A percentile compares a stretch with the other conserved stretches of the same genome.
These are phyloP conservation scores for Mactromeris polynyma DNA, from an alignment of 2,888 invertebrate species.

Conservation along the genomic window DNA sequence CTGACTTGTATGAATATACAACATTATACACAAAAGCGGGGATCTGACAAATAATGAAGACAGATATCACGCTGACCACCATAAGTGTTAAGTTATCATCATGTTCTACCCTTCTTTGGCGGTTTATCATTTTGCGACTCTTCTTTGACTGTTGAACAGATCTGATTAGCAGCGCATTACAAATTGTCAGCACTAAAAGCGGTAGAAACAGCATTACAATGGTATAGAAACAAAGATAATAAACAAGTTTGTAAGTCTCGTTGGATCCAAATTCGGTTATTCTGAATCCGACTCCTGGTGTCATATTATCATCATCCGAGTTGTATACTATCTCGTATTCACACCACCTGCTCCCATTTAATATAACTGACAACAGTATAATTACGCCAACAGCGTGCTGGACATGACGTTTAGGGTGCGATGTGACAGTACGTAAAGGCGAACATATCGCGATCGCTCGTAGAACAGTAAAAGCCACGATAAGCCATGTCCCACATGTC, in stretches of 20 bases:
- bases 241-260: neutral
- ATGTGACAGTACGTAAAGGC: neutral
- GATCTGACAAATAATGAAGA: constrained; percentile 5
- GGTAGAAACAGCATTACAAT: neutral
- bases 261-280: neutral
- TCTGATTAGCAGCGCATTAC: neutral
- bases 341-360: neutral
- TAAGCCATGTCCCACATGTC: neutral
- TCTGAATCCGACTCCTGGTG: neutral
- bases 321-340: neutral
- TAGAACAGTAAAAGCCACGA: neutral
- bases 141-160: neutral
- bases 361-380: neutral
- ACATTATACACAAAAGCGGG: constrained; percentile 1
- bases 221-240: neutral
- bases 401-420: neutral
- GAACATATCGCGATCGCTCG: neutral
- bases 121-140: neutral
- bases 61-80: neutral
- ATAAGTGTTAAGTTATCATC: neutral
- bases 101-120: neutral
- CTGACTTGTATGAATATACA: neutral
- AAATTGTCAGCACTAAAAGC: neutral
- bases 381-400: neutral
- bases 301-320: neutral